Conservation (phyloP, 2,113 vertebrate species). For the Galbula dea region DNA sequence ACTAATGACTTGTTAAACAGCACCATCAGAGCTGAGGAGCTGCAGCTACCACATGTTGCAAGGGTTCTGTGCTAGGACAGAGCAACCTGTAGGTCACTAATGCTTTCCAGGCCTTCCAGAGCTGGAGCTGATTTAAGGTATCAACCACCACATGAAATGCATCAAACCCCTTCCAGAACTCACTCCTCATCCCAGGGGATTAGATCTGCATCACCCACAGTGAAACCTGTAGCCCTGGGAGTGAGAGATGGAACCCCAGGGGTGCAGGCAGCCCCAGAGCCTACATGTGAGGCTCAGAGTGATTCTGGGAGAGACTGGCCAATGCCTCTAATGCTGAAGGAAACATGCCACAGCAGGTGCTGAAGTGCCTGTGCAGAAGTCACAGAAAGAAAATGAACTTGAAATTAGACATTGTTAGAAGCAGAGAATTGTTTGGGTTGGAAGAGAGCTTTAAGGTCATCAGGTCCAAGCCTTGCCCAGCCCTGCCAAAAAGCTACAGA, state of each 20-base stretch:
- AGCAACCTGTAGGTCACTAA: background rate
- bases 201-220: background rate
- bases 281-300: background rate
- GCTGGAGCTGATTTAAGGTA: background rate
- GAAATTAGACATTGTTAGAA: too few relatives aligned
- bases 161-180: background rate
- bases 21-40: background rate
- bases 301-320: background rate
- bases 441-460: too few relatives aligned
- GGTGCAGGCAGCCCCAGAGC: too few relatives aligned
- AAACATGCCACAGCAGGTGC: background rate
- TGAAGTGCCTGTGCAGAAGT: background rate
- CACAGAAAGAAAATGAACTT: background rate
- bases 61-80: accelerated
- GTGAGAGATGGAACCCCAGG: too few relatives aligned
- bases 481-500: too few relatives aligned
- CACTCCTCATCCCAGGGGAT: background rate
- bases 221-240: background rate
- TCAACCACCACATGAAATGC: background rate
- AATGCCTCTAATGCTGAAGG: background rate
- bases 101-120: background rate
- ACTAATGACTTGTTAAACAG: accelerated
- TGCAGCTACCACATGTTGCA: accelerated
- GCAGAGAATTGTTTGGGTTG: too few relatives aligned
- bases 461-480: too few relatives aligned